Base-by-base conservation (phyloP, 2,888 invertebrate species). In the Nebria salina region DNA sequence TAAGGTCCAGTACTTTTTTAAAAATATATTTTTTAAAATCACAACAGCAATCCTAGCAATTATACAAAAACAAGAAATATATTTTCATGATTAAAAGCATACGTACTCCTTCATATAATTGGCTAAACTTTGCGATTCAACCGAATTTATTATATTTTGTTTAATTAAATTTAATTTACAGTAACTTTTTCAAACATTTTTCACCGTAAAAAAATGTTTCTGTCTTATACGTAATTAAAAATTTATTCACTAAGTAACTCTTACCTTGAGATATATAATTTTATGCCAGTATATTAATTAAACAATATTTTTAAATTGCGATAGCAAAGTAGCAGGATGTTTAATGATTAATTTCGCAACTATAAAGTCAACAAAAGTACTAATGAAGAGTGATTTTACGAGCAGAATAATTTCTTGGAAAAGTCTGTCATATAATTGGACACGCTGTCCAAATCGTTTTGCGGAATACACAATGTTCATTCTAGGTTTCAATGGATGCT, bases 401-500 rank as follows among this genome's bases (percentile, higher is more conserved):
- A 7, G 54, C 54, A 54, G 54, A 54, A 54, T 54, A 54, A 54
- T 54, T 54, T 54, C 54, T 54, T 54, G 4, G 8, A 54, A 54
- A 54, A 54, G 7, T 8, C 54, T 54, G 13, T 54, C 54, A 54
- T 54, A 54, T 8, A 54, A 54, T 54, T 54, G 54, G 54, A 54
- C 54, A 11, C 11, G 54, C 13, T 54, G 54, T 54, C 54, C 54
- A 54, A 13, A 54, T 13, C 54, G 54, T 54, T 54, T 54, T 54
- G 7, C 54, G 13, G 13, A 54, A 54, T 54, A 54, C 13, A 54
- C 11, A 54, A 54, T 54, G 54, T 54, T 54, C 13, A 54, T 54
- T 54, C 13, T 13, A 13, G 4, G 13, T 54, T 54, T 54, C 54
- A 54, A 54, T 54, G 54, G 54, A 72, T 82, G 34, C 83, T 92